Conservation (phyloP, 1,140 invertebrate genomes). For the Drosophila truncata region DNA sequence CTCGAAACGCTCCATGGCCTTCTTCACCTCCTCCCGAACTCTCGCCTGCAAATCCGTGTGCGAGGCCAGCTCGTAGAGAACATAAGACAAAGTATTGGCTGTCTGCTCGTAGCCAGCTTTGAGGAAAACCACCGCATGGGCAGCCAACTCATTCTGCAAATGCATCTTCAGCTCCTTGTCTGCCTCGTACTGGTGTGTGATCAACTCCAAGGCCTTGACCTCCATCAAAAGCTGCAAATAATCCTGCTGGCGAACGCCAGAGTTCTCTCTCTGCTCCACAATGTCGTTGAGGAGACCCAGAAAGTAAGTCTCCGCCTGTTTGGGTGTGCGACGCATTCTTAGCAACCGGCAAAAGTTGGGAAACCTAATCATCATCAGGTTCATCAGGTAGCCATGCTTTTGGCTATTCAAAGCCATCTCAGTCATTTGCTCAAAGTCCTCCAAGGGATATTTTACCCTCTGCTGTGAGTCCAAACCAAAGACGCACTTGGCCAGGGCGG, state of each 20-base stretch:
- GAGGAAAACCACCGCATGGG: conserved; percentile 88
- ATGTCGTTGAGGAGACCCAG: conserved; percentile 83
- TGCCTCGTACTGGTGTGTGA: conserved; percentile 65
- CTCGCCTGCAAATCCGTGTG: conserved; percentile 86
- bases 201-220: conserved; percentile 60
- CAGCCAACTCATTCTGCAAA: conserved; percentile 81
- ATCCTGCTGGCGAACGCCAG: conserved; percentile 85
- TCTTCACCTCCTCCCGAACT: conserved; percentile 86
- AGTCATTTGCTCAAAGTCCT: conserved; percentile 76
- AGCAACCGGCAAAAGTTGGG: conserved; percentile 69
- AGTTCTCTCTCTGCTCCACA: conserved; percentile 85
- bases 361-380: conserved; percentile 69
- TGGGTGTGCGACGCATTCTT: conserved; percentile 55
- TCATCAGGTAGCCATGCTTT: conserved; percentile 73
- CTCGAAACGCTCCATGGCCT: conserved; percentile 73
- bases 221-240: conserved; percentile 86
- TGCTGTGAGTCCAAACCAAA: conserved; percentile 66
- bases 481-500: conserved; percentile 65
- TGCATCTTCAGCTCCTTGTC: conserved; percentile 67
- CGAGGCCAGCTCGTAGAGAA: conserved; percentile 86
- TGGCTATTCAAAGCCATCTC: conserved; percentile 71
- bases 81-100: conserved; percentile 85
- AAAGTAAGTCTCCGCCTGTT: conserved; percentile 85
- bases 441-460: conserved; percentile 57
- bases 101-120: conserved; percentile 89